Conservation (phyloP, 1,140 invertebrate genomes). For the Drosophila kikkawai region DNA sequence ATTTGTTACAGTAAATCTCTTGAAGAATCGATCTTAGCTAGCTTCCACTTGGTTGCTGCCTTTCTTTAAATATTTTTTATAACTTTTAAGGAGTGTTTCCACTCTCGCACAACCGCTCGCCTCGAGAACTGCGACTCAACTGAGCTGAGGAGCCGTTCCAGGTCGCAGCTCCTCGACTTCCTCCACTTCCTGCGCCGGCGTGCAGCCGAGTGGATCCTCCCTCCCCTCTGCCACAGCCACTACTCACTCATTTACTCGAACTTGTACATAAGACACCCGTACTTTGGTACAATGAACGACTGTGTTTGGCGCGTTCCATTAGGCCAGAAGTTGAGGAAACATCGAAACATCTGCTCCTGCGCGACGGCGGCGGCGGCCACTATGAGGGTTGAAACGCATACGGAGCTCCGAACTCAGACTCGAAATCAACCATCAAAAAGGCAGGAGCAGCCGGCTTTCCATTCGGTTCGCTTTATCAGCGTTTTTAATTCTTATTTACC, state of each 20-base stretch:
- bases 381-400: conserved; percentile 72
- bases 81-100: neutral
- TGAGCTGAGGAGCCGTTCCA: conserved; percentile 47
- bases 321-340: conserved; percentile 33
- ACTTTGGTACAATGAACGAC: conserved; percentile 46
- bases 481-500: conserved; percentile 76
- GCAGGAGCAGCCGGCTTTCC: conserved; percentile 67
- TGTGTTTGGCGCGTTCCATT: conserved; percentile 80
- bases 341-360: conserved; percentile 80
- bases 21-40: neutral
- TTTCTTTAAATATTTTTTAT: neutral
- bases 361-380: neutral
- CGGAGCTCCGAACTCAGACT: conserved; percentile 17
- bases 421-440: conserved; percentile 23
- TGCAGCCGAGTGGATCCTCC: conserved; percentile 77
- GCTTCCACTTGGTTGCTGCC: neutral
- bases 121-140: conserved; percentile 66
- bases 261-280: conserved; percentile 66
- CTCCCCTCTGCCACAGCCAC: conserved; percentile 26
- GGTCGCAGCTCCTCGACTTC: conserved; percentile 61
- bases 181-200: conserved; percentile 74
- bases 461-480: conserved; percentile 69
- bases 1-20: neutral
- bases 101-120: conserved; percentile 40
- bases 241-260: conserved; percentile 38